Evolutionary conservation across 1,140 invertebrate species (phyloP), one percentile per base, ranked within the genome.

Genomic region (Arctopsyche grandis): DNA sequence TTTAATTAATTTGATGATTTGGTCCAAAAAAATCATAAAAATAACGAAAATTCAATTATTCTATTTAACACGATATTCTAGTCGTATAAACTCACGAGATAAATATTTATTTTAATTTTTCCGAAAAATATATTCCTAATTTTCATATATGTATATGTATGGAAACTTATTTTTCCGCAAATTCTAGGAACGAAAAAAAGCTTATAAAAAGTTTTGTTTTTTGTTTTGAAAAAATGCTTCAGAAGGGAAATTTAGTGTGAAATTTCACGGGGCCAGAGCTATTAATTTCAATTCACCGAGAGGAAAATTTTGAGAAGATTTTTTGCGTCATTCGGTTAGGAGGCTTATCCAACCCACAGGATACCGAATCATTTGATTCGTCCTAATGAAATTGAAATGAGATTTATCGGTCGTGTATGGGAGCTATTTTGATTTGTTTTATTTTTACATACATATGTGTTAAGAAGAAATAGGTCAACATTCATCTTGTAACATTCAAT

Each of bases 351-450:
- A 12, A 5, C 7, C n/a, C 58, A 29, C n/a, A 0, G 48, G 48
- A 75, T 75, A 60, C 24, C 29, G 52, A 75, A 75, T 75, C 73
- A 60, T 75, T 75, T 75, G 73, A 75, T 75, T 76, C 26, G 24
- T 1, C 29, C 58, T 63, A 76, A 76, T 76, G 63, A 29, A 76
- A 63, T 63, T 63, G 58, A 76, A 76, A 29, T 63, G 63, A 76
- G 74, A 43, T 76, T 75, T 76, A 76, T 76, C 22, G 58, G 74
- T 24, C 26, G 44, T 63, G 63, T 76, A 76, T 63, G 60, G 38
- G 74, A 19, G 29, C 29, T 38, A 1, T 1, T 38, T 38, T n/a
- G n/a, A n/a, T n/a, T n/a, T n/a, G n/a, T 38, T 38, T 38, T 38
- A 7, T 7, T 1, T 7, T 38, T 38, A 38, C 29, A 38, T 38